Base-by-base conservation (phyloP, 2,888 invertebrate genomes). In the Amphipoea lucens region DNA sequence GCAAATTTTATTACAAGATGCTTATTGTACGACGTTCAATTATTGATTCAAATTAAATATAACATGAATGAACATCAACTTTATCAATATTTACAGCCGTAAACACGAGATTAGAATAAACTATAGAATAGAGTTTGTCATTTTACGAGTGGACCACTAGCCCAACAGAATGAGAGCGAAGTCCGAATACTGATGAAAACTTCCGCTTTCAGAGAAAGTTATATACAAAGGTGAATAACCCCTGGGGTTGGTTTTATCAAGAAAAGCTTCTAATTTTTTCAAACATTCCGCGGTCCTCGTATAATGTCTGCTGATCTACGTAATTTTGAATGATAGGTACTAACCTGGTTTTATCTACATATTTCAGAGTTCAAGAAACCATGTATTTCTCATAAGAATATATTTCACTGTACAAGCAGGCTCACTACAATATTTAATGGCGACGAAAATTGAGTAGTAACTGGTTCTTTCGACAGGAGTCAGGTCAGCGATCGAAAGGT, bases 161-260 rank as follows among this genome's bases (percentile, higher is more conserved):
- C 77, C 70, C 60, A 76, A 76, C 68, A 62, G 76, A 90, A 86
- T 87, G 89, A 83, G 89, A 74, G 57, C 90, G 84, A 81, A 79
- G n/a, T 70, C 74, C 74, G 90, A 89, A 89, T 89, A 85, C 75
- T 79, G 88, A 89, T 88, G 70, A 76, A 82, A 80, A 80, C 82
- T 84, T 85, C 83, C 86, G 81, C 76, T 84, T 73, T 78, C 77
- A 84, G 89, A 83, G 89, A 89, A 90, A 90, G 87, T 90, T 82
- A 75, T 82, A 75, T 79, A 63, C 72, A 83, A 82, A 90, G 88
- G 87, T 88, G 78, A 84, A 87, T 83, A 81, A 88, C 83, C 88
- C 83, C 78, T 78, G 62, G 74, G 70, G 54, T 82, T 63, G 78
- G 62, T 78, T 42, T 65, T 60, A 42, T 36, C 51, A 5, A 74